These are phyloP conservation scores for Atractosteus spatula DNA, from an alignment of 2,113 vertebrate species.

Conservation along the genomic window DNA sequence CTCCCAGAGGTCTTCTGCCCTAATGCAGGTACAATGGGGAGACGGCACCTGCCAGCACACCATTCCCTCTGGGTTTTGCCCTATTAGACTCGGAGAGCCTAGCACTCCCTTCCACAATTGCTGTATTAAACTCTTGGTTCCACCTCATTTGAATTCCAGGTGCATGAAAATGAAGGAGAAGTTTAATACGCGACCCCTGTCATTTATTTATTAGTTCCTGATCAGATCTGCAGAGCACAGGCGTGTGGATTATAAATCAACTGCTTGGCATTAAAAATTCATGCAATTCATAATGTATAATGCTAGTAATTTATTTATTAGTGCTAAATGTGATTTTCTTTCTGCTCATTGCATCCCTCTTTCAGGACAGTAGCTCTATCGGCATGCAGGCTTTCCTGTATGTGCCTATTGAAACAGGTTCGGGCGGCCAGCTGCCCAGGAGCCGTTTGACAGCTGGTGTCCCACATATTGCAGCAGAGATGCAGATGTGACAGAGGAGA, in stretches of 20 bases:
- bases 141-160: slow-evolving; percentile 55
- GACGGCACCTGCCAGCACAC: background rate
- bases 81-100: slow-evolving; percentile 1
- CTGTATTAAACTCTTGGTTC: slow-evolving; percentile 6
- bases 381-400: slow-evolving; percentile 12
- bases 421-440: no score
- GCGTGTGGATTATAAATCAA: slow-evolving; percentile 84
- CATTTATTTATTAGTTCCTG: slow-evolving; percentile 86
- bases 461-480: no score
- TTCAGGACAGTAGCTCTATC: slow-evolving; percentile 27
- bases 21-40: background rate
- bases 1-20: background rate
- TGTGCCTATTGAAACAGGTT: background rate
- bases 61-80: background rate
- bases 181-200: slow-evolving; percentile 78
- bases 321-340: slow-evolving; percentile 65
- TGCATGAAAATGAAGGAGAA: slow-evolving; percentile 65
- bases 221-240: slow-evolving; percentile 65
- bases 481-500: no score
- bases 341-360: slow-evolving; percentile 43
- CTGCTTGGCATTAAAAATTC: slow-evolving; percentile 82
- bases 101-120: background rate
- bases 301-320: slow-evolving; percentile 65
- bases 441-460: no score
- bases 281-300: slow-evolving; percentile 86